phyloP scores from a whole-genome alignment of 2,113 vertebrate species.

The Odobenus rosmarus region DNA sequence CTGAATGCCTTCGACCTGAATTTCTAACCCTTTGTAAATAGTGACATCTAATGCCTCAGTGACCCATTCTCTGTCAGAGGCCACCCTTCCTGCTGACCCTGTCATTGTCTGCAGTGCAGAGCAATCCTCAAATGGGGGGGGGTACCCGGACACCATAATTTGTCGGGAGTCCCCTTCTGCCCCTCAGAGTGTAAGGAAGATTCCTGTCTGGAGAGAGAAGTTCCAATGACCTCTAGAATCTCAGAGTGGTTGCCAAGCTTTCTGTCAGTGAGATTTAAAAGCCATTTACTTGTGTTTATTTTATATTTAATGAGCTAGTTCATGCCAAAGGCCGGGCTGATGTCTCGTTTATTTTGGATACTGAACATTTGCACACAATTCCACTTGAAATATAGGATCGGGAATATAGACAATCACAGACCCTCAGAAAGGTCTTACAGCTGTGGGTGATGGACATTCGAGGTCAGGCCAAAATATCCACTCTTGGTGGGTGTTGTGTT shows the following conservation, averaged over 20 bases:
- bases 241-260: not conserved
- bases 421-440: not conserved
- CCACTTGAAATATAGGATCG: not conserved
- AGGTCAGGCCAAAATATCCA: not conserved
- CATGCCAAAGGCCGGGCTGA: not conserved
- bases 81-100: not conserved
- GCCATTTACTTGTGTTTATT: conserved; percentile 61
- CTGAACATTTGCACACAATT: not conserved
- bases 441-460: rapidly evolving
- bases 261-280: conserved; percentile 56
- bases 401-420: not conserved
- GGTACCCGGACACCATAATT: not conserved
- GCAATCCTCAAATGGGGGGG: not conserved
- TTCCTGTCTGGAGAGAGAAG: not conserved
- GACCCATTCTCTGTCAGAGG: not conserved
- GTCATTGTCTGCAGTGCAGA: not conserved
- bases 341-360: conserved; percentile 47
- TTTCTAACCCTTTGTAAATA: not conserved
- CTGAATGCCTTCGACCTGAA: not conserved
- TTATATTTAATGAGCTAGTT: conserved; percentile 64
- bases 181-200: not conserved
- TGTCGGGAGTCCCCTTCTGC: not conserved
- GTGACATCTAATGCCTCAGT: no score
- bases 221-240: not conserved
- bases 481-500: not conserved